These are phyloP conservation scores for Ctena decussata DNA, from an alignment of 2,888 invertebrate genomes.

Conservation along the genomic window DNA sequence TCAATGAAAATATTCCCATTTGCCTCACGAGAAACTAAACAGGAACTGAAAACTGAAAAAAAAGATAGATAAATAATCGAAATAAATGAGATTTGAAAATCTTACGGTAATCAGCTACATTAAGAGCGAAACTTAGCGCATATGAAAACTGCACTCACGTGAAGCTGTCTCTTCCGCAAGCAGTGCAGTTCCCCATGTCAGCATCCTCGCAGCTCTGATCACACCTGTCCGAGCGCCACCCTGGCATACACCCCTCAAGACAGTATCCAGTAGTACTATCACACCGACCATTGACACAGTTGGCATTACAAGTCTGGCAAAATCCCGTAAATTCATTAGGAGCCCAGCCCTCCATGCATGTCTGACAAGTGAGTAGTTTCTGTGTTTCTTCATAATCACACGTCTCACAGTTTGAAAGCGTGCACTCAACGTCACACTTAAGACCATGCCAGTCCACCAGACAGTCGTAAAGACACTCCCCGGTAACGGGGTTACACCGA, in stretches of 20 bases:
- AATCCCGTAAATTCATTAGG: conserved; percentile 2
- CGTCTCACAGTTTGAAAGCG: conserved; percentile 14
- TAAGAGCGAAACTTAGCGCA: too few species aligned
- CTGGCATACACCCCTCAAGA: neutral
- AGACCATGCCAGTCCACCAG: conserved; percentile 31
- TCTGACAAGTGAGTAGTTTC: conserved; percentile 20
- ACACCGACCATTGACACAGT: neutral
- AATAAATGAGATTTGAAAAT: too few species aligned
- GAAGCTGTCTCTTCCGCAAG: neutral
- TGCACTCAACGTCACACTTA: conserved; percentile 34
- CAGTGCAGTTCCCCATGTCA: neutral
- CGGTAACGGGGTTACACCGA: conserved; percentile 36
- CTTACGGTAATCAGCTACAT: too few species aligned
- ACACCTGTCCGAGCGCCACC: neutral
- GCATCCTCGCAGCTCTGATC: neutral
- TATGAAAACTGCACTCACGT: neutral
- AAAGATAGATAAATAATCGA: too few species aligned
- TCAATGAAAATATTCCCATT: too few species aligned
- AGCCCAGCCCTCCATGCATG: conserved; percentile 20
- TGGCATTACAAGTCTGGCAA: conserved; percentile 26
- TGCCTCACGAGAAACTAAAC: too few species aligned
- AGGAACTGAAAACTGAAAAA: too few species aligned
- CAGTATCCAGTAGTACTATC: neutral
- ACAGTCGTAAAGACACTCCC: conserved; percentile 41
- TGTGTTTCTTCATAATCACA: conserved; percentile 29